A percentile compares a stretch with the other conserved stretches of the same genome.
Conservation (phyloP, 2,113 vertebrate species). For the Oxygymnocypris stewartii region DNA sequence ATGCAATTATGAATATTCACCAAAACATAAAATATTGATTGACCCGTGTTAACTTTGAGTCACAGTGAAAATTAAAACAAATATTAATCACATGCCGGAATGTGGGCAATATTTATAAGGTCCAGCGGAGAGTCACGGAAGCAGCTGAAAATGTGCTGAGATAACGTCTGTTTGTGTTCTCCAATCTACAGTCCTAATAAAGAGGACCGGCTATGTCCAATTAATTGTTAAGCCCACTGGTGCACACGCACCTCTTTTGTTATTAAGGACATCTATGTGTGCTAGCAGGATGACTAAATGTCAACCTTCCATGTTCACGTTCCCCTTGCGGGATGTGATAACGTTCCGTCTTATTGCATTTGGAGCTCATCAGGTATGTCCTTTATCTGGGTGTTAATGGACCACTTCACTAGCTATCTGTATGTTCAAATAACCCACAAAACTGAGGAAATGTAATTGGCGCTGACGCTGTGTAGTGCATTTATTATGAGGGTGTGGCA, state of each 20-base stretch:
- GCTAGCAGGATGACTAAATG: constrained; percentile 50
- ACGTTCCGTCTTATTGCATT: constrained; percentile 57
- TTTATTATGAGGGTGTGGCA: constrained; percentile 27
- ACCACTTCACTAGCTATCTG: constrained; percentile 63
- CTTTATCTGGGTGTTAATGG: constrained; percentile 63
- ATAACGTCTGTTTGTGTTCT: constrained; percentile 47
- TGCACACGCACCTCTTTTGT: constrained; percentile 20
- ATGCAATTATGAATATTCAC: constrained; percentile 72
- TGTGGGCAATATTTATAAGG: constrained; percentile 66
- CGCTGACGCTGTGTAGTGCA: constrained; percentile 39
- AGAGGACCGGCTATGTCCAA: not conserved
- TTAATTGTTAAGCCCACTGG: constrained; percentile 27
- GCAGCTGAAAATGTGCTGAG: constrained; percentile 49
- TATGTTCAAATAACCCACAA: constrained; percentile 50
- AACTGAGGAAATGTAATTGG: constrained; percentile 50
- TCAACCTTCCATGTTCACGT: constrained; percentile 58
- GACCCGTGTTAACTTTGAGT: constrained; percentile 65
- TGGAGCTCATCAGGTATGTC: constrained; percentile 57
- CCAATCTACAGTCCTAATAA: constrained; percentile 28
- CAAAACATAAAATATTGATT: constrained; percentile 75
- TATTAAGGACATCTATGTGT: constrained; percentile 33
- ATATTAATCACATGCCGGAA: constrained; percentile 70
- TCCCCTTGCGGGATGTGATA: constrained; percentile 55
- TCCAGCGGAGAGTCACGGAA: constrained; percentile 53
- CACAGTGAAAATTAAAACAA: constrained; percentile 74